Base-by-base conservation (phyloP, 1,140 invertebrate genomes). In the Lucilia sericata region DNA sequence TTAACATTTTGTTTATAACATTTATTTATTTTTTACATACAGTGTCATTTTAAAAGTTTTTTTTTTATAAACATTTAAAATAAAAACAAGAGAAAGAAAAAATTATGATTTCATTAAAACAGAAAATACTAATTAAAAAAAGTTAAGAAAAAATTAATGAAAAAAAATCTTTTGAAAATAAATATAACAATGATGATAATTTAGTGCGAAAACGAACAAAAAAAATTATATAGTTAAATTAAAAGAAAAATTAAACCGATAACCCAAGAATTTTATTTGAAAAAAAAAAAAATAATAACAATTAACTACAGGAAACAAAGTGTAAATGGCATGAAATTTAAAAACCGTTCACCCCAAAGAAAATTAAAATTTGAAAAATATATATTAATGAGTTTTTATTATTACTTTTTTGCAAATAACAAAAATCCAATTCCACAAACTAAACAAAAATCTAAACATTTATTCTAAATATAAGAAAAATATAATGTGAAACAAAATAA, bases 1-100 rank as follows among this genome's bases (percentile, higher is more conserved):
- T 70, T 9, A 60, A 49, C 13, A 47, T 80, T 78, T 74, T 80
- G 36, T 76, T 84, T 82, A 21, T 83, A 42, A 82, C 42, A 9
- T 84, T 21, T 75, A 47, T 81, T 84, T 84, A 36, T 74, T 49
- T 82, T 85, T 60, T 82, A 85, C 74, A 83, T 83, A 49, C 17
- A 81, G 83, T 85, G 82, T 65, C 82, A 83, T 49, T 60, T 75
- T 49, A 83, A 70, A 21, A 10, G n/a, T n/a, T n/a, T n/a, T 78
- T 51, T 85, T 42, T 12, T 30, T 51, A 83, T 82, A 83, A 42
- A 74, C 17, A 83, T 76, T 78, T 30, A 82, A 19, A 78, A 81
- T 42, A 82, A 82, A 85, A 82, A 75, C 47, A 74, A 82, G 55
- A 70, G 75, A 85, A 83, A 83, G 83, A 85, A 83, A 65, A 85